Conservation (phyloP, 2,888 invertebrate genomes). For the Ferrisia virgata region DNA sequence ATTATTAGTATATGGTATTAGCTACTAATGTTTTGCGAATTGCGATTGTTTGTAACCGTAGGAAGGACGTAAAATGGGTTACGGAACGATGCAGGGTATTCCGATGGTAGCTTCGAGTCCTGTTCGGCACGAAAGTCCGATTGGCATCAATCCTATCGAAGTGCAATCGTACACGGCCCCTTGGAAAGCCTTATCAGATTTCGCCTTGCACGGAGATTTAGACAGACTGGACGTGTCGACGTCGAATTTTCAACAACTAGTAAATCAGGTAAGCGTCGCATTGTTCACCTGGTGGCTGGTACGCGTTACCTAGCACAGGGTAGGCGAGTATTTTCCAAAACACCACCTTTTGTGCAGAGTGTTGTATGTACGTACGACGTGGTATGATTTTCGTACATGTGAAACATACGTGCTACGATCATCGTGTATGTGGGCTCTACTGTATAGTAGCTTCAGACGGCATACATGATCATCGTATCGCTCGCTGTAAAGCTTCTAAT, state of each 20-base stretch:
- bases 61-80: constrained; percentile 92
- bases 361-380: too few relatives aligned
- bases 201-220: constrained; percentile 90
- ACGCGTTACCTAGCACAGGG: neutral
- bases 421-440: too few relatives aligned
- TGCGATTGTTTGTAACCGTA: constrained; percentile 55
- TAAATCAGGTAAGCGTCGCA: constrained; percentile 75
- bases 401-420: too few relatives aligned
- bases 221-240: constrained; percentile 80
- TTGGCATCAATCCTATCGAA: constrained; percentile 83
- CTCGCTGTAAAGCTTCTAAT: too few relatives aligned
- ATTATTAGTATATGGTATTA: neutral
- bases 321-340: too few relatives aligned
- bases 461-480: too few relatives aligned
- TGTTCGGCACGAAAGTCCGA: constrained; percentile 82
- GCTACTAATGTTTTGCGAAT: neutral
- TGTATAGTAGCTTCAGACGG: too few relatives aligned
- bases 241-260: constrained; percentile 93
- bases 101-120: constrained; percentile 97
- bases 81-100: constrained; percentile 93
- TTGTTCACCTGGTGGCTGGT: neutral
- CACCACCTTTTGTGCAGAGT: too few relatives aligned
- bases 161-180: constrained; percentile 92
- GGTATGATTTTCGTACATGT: too few relatives aligned
- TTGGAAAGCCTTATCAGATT: constrained; percentile 95